Evolutionary conservation across 2,797 vertebrate species (phyloP).

Genomic region (Limosa lapponica): DNA sequence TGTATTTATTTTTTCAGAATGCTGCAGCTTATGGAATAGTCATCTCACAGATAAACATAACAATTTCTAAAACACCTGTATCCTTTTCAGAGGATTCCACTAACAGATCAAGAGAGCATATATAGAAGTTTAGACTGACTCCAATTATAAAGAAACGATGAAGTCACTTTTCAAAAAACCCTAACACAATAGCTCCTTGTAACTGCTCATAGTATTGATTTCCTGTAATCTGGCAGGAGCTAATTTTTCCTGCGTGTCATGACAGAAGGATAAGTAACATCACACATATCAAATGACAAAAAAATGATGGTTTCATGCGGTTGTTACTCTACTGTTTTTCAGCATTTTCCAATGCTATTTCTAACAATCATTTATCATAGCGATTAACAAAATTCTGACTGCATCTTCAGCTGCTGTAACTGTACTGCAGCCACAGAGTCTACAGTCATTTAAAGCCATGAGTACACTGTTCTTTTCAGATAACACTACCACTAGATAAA

Average conservation of each 20-base stretch:
- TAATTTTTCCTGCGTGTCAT: not conserved
- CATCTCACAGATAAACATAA: not conserved
- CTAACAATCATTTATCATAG: not conserved
- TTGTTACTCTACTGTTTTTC: not conserved
- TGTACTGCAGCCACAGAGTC: not conserved
- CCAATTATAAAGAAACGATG: not conserved
- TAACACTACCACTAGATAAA: not conserved
- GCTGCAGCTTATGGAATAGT: not conserved
- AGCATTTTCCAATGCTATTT: constrained; percentile 13
- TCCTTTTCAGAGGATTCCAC: not conserved
- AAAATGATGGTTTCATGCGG: not conserved
- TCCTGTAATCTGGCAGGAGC: not conserved
- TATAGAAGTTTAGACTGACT: not conserved
- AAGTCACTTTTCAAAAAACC: not conserved
- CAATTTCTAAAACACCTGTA: not conserved
- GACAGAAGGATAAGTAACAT: constrained; percentile 8
- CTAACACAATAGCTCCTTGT: not conserved
- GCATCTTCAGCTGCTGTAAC: not conserved
- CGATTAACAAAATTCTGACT: not conserved
- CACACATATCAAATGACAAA: not conserved
- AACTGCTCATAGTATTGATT: not conserved
- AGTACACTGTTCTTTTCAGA: not conserved
- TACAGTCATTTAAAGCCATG: not conserved
- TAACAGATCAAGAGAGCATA: not conserved
- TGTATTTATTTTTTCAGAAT: accelerated